Base-by-base conservation (phyloP, 2,113 vertebrate genomes). In the Haliaeetus leucogaster region DNA sequence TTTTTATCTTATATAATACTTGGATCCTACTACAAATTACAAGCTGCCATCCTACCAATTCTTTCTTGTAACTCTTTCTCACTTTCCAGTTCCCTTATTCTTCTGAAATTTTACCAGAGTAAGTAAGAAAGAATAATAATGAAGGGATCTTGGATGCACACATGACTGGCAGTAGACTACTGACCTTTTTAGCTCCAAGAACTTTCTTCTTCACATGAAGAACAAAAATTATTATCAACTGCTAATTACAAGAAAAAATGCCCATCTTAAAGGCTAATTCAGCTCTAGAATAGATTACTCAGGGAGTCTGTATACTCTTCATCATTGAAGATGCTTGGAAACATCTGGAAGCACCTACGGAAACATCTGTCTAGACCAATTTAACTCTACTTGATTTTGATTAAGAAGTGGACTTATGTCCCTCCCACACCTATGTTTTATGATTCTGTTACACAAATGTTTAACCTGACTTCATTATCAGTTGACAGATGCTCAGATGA, bases 1-100 rank as follows among this genome's bases (percentile, higher is more conserved):
- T 84, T 93, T 97, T 94, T 91, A 82, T 94, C 74, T 88, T 80
- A 55, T 70, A 66, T 88, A 95, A 96, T 90, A 82, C 91, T 86
- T 59, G 16, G 42, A 50, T 90, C 13, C 45, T 85, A 66, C 66
- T 40, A 91, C 78, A 96, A 93, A 95, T 93, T 94, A 85, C 36
- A 85, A 55, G 34, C 20, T 90, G 66, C 63, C 62, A 84, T 84
- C 47, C 34, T 93, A 88, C 42, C 56, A 71, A 5, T 88, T 92
- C 56, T 10, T 72, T 94, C 71, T 76, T 92, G n/a, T 59, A 96
- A 73, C 63, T 93, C 30, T 67, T 94, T 72, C 53, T 92, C 8
- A 3, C 17, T 82, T 91, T 89, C 20, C 18, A 59, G 16, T 78
- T 92, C 27, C n/a, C 34, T 79, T 83, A 61, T 79, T 94, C 43